A percentile compares a stretch with the other conserved stretches of the same genome.
Conservation (phyloP, 2,888 invertebrate species). For the Lasioglossum malachurum region DNA sequence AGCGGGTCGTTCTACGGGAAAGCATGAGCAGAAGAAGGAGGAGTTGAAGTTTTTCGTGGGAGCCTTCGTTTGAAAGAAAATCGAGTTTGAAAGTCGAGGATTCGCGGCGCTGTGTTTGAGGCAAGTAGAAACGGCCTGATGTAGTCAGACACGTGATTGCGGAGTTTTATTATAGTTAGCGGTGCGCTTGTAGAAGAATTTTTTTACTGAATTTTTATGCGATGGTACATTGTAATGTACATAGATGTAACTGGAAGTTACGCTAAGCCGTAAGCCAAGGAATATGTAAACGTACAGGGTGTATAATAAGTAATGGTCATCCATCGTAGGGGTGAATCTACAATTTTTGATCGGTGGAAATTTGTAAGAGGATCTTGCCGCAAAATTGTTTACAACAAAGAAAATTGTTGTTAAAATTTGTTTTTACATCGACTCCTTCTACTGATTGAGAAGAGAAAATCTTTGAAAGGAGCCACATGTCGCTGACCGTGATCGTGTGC, state of each 20-base stretch:
- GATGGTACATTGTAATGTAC: too few relatives aligned
- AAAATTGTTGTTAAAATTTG: too few relatives aligned
- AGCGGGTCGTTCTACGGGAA: neutral
- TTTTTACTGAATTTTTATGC: neutral
- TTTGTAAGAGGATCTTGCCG: too few relatives aligned
- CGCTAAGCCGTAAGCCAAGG: too few relatives aligned
- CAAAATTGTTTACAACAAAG: too few relatives aligned
- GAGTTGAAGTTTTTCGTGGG: neutral
- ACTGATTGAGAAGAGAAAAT: too few relatives aligned
- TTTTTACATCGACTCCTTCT: too few relatives aligned
- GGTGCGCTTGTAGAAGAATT: neutral
- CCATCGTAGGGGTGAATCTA: too few relatives aligned
- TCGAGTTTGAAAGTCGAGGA: neutral
- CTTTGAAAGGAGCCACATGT: too few relatives aligned
- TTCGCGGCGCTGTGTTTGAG: neutral
- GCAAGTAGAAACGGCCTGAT: neutral
- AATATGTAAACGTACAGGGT: neutral
- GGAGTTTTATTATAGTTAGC: neutral
- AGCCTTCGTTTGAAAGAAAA: neutral
- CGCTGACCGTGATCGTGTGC: too few relatives aligned
- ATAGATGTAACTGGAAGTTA: neutral
- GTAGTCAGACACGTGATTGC: neutral
- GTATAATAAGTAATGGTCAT: too few relatives aligned
- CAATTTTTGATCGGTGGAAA: too few relatives aligned
- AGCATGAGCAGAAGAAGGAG: neutral